Base-by-base conservation (phyloP, 2,113 vertebrate genomes). In the Campylorhamphus procurvoides region DNA sequence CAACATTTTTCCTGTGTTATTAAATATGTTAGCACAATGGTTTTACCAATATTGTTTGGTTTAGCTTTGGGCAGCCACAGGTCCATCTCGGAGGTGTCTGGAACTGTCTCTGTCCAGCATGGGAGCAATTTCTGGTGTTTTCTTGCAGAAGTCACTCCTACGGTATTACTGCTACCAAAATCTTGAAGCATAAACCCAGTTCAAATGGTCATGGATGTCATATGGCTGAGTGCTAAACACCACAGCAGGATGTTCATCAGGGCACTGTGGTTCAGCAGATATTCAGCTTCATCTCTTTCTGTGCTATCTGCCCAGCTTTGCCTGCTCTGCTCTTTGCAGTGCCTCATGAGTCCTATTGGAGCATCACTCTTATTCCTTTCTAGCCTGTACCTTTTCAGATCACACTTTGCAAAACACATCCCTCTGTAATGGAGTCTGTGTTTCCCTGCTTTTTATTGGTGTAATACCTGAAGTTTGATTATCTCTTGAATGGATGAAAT, bases 1-100 rank as follows among this genome's bases (percentile, higher is more conserved):
- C 3, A 47, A 3, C 8, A 33, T 5, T 28, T 33, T 77, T 78
- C 22, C 46, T 1, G 0, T 6, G 24, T 60, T 46, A 20, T 53
- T 35, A 49, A 63, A 73, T 28, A 20, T 4, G 6, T 33, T 63
- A 55, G 24, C 49, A 55, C 9, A 37, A 60, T 55, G 7, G 14
- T 24, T 3, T 20, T 60, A 20, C 25, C 8, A 35, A 13, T 31
- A 18, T 27, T 24, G 60, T 29, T 27, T 22, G 28, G 14, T 33
- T 78, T 37, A 59, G 11, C 8, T 74, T 78, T 74, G 39, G 37
- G 15, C n/a, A 49, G n/a, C 1, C 2, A 10, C 15, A 23, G 24
- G 19, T 42, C 8, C 7, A 17, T 42, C 31, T 11, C 58, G 20
- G 19, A 68, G 23, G 7, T 0, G 2, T 19, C 8, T 73, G 58